Conservation (phyloP, 92 coral and sea anemone species). For the Montipora capitata region DNA sequence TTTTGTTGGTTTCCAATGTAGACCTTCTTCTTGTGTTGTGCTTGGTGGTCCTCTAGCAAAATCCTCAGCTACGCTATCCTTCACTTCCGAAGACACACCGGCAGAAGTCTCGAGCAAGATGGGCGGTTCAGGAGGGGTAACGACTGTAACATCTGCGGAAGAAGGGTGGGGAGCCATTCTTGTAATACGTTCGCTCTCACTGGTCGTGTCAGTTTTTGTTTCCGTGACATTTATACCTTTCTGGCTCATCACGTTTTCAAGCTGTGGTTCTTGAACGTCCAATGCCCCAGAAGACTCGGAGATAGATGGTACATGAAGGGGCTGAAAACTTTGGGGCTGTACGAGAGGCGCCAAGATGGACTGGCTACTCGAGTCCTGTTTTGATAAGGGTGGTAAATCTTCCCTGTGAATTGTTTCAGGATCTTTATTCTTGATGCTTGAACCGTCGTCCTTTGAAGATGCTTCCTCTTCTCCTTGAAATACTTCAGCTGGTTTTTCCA, state of each 20-base stretch:
- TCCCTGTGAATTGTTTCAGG: slow-evolving; percentile 8
- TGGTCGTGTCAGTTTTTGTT: too few relatives aligned
- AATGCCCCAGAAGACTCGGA: neutral
- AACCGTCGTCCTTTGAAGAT: slow-evolving; percentile 28
- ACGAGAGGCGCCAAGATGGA: slow-evolving; percentile 47
- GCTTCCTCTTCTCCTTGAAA: slow-evolving; percentile 5
- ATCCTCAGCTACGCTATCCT: neutral
- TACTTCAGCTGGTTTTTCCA: slow-evolving; percentile 18
- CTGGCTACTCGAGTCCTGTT: slow-evolving; percentile 62
- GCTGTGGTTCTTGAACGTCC: slow-evolving; percentile 1
- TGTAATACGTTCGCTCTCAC: too few relatives aligned
- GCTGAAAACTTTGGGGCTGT: neutral
- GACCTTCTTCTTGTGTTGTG: slow-evolving; percentile 7
- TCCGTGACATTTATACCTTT: neutral
- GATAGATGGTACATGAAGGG: neutral
- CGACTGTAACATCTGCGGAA: neutral
- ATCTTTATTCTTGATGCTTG: slow-evolving; percentile 7
- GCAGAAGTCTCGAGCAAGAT: slow-evolving; percentile 19
- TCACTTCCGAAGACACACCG: neutral
- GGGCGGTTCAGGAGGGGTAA: slow-evolving; percentile 8
- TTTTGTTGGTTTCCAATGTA: slow-evolving; percentile 19
- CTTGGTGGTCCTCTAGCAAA: neutral
- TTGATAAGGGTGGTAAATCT: slow-evolving; percentile 18
- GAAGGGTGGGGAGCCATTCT: slow-evolving; percentile 1
- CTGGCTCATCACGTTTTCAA: neutral